These are phyloP conservation scores for Rhodeus uyekii DNA, from an alignment of 2,797 vertebrate species.

Conservation along the genomic window DNA sequence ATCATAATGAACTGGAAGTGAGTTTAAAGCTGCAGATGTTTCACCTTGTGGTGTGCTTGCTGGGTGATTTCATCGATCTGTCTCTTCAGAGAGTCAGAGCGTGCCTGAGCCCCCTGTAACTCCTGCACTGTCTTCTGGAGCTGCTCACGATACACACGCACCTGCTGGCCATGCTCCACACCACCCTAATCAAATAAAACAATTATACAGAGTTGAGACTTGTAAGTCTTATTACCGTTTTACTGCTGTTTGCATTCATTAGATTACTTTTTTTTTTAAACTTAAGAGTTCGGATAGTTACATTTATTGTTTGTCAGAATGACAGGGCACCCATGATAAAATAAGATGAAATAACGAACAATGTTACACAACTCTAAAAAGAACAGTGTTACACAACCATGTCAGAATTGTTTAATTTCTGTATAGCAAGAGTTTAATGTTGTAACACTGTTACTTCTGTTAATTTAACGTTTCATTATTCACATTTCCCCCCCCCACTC, in stretches of 20 bases:
- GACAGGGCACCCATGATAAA: neutral
- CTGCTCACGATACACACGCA: constrained; percentile 70
- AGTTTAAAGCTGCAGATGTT: neutral
- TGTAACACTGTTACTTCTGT: neutral
- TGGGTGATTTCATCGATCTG: constrained; percentile 69
- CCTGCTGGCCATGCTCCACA: constrained; percentile 70
- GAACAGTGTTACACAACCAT: neutral
- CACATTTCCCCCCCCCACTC: neutral
- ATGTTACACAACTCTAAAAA: neutral
- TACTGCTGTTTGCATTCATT: neutral
- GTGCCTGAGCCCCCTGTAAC: constrained; percentile 68
- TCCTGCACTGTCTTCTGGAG: constrained; percentile 66
- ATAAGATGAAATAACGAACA: neutral
- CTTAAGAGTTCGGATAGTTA: neutral
- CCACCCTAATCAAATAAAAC: constrained; percentile 57
- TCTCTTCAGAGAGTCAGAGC: constrained; percentile 66
- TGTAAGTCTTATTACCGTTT: neutral
- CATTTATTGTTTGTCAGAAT: neutral
- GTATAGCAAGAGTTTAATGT: neutral
- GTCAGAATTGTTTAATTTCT: neutral
- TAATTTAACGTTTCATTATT: neutral
- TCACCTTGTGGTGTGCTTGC: constrained; percentile 73
- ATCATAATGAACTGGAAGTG: neutral
- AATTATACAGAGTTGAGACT: neutral
- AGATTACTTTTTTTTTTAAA: too few species aligned